Evolutionary conservation across 2,113 vertebrate genomes (phyloP).

Genomic region (Ctenodactylus gundi): DNA sequence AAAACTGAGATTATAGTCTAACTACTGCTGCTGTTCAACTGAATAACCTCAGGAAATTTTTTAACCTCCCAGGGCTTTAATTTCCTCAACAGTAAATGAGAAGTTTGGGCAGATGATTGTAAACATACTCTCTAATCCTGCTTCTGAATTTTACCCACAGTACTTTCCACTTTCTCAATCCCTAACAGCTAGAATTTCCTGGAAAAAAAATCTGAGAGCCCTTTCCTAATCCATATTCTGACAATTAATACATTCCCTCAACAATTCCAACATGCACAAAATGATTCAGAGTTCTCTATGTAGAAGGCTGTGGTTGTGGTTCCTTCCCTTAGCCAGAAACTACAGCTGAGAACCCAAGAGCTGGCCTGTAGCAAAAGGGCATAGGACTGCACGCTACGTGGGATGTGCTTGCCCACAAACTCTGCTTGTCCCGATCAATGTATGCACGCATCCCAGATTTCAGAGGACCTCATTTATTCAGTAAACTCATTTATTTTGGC

Average conservation of each 20-base stretch:
- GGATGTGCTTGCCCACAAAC: background rate
- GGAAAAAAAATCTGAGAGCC: background rate
- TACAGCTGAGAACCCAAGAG: background rate
- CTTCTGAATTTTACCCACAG: background rate
- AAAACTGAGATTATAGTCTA: background rate
- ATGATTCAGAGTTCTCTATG: background rate
- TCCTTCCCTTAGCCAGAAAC: background rate
- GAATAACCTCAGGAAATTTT: background rate
- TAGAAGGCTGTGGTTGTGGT: background rate
- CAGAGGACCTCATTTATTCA: background rate
- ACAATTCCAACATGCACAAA: slow-evolving; percentile 28
- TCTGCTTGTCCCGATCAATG: background rate
- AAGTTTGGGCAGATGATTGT: background rate
- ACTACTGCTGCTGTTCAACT: background rate
- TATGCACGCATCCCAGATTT: background rate
- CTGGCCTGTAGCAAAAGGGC: background rate
- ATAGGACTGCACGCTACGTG: accelerated
- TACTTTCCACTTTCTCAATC: background rate
- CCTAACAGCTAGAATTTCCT: background rate
- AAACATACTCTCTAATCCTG: background rate
- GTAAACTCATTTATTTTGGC: background rate
- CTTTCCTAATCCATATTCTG: background rate
- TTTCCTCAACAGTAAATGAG: background rate
- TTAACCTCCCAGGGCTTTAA: background rate
- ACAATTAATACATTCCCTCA: background rate